A percentile compares a stretch with the other conserved stretches of the same genome.
Evolutionary conservation across 2,888 invertebrate genomes (phyloP).

Genomic region (Epinotia bilunana): DNA sequence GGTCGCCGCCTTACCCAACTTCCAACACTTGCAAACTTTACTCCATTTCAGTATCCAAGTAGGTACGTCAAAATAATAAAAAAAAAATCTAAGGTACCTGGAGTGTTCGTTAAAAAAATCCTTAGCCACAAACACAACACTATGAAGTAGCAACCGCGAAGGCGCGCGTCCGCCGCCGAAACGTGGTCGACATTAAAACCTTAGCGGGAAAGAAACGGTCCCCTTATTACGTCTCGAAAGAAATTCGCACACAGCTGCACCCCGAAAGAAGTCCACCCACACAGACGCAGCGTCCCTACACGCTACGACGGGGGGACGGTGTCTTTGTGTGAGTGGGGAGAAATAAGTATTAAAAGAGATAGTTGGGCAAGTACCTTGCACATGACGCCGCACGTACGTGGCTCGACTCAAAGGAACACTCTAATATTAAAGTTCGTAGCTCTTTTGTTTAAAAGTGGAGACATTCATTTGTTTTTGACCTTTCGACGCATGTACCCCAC

Average conservation of each 20-base stretch:
- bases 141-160: constrained; percentile 77
- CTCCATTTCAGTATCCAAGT: constrained; percentile 48
- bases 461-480: constrained; percentile 13
- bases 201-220: constrained; percentile 84
- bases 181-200: constrained; percentile 85
- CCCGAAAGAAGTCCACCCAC: constrained; percentile 80
- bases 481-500: too few relatives aligned
- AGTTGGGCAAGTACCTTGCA: constrained; percentile 76
- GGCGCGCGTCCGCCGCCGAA: constrained; percentile 83
- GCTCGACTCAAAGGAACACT: constrained; percentile 52
- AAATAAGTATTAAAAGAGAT: constrained; percentile 84
- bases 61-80: background rate
- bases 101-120: constrained; percentile 48
- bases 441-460: constrained; percentile 16
- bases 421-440: constrained; percentile 34
- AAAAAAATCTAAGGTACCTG: constrained; percentile 17
- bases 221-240: constrained; percentile 85
- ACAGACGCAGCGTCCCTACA: constrained; percentile 64
- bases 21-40: constrained; percentile 72
- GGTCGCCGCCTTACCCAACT: constrained; percentile 71
- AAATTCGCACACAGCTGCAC: constrained; percentile 81
- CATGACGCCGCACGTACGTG: constrained; percentile 59
- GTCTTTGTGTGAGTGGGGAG: constrained; percentile 69
- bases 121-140: constrained; percentile 58
- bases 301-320: constrained; percentile 70